Conservation (phyloP, 2,113 vertebrate species). For the Anarrhichthys ocellatus region DNA sequence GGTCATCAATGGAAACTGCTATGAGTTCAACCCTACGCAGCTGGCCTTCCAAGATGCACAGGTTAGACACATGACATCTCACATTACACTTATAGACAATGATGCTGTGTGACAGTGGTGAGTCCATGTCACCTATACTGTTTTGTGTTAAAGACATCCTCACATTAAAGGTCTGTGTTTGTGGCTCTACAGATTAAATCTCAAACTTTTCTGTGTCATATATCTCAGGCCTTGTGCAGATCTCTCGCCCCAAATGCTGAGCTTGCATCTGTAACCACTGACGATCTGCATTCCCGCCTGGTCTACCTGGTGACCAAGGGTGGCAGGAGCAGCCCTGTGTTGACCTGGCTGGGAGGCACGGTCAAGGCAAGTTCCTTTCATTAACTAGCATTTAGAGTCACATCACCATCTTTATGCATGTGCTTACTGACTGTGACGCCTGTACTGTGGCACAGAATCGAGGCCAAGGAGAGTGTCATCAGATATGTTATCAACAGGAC, state of each 20-base stretch:
- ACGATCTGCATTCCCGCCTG: conserved; percentile 70
- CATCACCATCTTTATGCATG: not conserved
- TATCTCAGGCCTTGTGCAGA: conserved; percentile 69
- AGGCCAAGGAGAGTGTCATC: conserved; percentile 67
- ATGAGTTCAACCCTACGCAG: conserved; percentile 69
- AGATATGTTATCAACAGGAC: conserved; percentile 70
- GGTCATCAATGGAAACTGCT: conserved; percentile 73
- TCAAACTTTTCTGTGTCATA: not conserved
- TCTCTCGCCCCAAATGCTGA: conserved; percentile 61
- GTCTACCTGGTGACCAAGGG: conserved; percentile 74
- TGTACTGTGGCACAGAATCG: conserved; percentile 12
- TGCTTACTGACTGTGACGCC: not conserved
- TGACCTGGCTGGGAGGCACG: conserved; percentile 80
- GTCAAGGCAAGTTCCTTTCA: conserved; percentile 65
- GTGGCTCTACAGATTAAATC: not conserved
- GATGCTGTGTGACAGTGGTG: not conserved
- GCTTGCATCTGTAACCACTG: conserved; percentile 73
- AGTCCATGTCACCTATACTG: not conserved
- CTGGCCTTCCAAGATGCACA: conserved; percentile 78
- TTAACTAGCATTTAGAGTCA: not conserved
- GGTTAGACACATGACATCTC: conserved; percentile 56
- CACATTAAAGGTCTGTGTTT: not conserved
- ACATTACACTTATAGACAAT: not conserved
- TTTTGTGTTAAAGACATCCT: not conserved
- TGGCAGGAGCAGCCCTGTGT: conserved; percentile 52